These are phyloP conservation scores for Astatotilapia flaviijosephi DNA, from an alignment of 2,113 vertebrate species.

Conservation along the genomic window DNA sequence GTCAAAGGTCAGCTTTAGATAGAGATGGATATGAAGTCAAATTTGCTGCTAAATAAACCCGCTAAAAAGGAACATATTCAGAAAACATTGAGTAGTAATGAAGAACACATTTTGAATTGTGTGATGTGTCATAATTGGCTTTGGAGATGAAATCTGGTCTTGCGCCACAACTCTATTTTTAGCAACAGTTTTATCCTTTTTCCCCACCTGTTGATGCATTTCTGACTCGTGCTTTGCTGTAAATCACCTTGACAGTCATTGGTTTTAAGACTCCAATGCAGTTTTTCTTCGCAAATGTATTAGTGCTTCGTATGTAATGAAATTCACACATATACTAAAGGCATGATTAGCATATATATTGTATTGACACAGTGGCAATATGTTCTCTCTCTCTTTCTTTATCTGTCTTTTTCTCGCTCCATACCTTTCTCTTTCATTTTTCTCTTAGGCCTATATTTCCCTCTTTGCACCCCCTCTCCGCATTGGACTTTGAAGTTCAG, in stretches of 20 bases:
- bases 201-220: background rate
- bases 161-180: background rate
- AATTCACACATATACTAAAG: constrained; percentile 61
- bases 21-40: background rate
- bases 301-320: constrained; percentile 50
- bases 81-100: background rate
- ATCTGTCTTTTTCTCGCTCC: background rate
- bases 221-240: background rate
- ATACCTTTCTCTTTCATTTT: background rate
- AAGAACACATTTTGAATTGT: background rate
- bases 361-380: constrained; percentile 61
- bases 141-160: background rate
- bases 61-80: background rate
- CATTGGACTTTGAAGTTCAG: constrained; percentile 40
- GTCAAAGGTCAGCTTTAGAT: background rate
- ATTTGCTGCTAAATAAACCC: background rate
- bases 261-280: constrained; percentile 6
- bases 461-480: background rate
- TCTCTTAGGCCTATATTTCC: background rate
- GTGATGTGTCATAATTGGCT: background rate
- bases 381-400: constrained; percentile 33
- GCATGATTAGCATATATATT: constrained; percentile 69
- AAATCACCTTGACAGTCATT: constrained; percentile 49
- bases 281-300: constrained; percentile 23
- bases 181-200: background rate